Percentiles rank a stretch among this genome's conserved stretches.
phyloP scores from a whole-genome alignment of 2,113 vertebrate genomes.

The Melozone crissalis region DNA sequence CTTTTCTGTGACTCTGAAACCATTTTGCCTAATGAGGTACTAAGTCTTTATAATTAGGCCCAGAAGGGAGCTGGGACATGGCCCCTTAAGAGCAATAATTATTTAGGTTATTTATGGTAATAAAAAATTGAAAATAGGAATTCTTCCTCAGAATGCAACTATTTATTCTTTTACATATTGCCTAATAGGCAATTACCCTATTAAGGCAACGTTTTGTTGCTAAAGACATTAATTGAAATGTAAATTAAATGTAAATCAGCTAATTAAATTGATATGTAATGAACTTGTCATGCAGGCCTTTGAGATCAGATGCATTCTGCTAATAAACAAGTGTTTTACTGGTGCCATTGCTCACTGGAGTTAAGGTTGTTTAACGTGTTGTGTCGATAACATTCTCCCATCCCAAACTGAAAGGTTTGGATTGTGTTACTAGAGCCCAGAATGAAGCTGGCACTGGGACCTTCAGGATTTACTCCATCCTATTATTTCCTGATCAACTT shows the following conservation, averaged over 20 bases:
- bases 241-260: slow-evolving; percentile 87
- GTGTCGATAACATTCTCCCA: background rate
- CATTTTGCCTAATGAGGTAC: slow-evolving; percentile 87
- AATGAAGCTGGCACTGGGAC: background rate
- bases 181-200: slow-evolving; percentile 86
- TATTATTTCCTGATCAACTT: background rate
- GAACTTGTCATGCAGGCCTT: slow-evolving; percentile 79
- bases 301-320: slow-evolving; percentile 80
- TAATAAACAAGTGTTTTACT: slow-evolving; percentile 74
- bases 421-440: background rate
- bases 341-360: slow-evolving; percentile 57
- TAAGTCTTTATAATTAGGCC: slow-evolving; percentile 88
- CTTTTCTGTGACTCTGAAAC: slow-evolving; percentile 80
- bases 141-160: slow-evolving; percentile 80
- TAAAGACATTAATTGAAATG: slow-evolving; percentile 88
- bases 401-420: background rate
- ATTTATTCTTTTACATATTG: slow-evolving; percentile 84
- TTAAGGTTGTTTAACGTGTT: slow-evolving; percentile 57
- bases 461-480: background rate
- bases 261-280: slow-evolving; percentile 87
- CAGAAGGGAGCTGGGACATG: slow-evolving; percentile 79
- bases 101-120: slow-evolving; percentile 88
- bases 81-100: slow-evolving; percentile 85
- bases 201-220: slow-evolving; percentile 81
- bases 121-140: slow-evolving; percentile 85